Percentiles rank a stretch among this genome's conserved stretches.
Conservation (phyloP, 1,140 invertebrate species). For the Elymnias hypermnestra region DNA sequence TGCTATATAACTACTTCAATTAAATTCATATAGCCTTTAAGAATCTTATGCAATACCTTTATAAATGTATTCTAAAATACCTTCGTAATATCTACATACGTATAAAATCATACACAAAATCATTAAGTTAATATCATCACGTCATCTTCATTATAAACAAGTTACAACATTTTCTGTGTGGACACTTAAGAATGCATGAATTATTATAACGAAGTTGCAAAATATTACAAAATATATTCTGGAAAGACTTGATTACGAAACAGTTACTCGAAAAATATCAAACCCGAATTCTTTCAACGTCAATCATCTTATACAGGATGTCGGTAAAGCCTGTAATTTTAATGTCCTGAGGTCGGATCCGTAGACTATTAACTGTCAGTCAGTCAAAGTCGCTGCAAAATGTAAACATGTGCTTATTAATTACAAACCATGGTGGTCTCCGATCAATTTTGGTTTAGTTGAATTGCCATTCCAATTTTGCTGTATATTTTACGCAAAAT, state of each 20-base stretch:
- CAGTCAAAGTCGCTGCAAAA: conserved; percentile 30
- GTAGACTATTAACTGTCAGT: conserved; percentile 37
- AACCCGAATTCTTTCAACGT: conserved; percentile 24
- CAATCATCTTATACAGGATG: conserved; percentile 25
- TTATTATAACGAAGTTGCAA: no score
- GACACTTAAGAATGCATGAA: no score
- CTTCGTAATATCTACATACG: no score
- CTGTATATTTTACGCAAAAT: conserved; percentile 10
- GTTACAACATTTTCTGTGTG: no score
- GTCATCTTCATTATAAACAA: no score
- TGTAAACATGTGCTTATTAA: conserved; percentile 44
- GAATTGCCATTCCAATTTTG: conserved; percentile 29
- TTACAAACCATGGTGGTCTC: conserved; percentile 34
- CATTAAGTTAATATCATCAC: no score
- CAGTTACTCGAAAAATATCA: neutral
- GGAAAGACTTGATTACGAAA: no score
- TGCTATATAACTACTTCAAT: no score
- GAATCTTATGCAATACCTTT: no score
- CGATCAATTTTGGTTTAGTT: conserved; percentile 13
- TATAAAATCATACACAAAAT: no score
- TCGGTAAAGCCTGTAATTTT: conserved; percentile 39
- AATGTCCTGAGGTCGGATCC: conserved; percentile 31
- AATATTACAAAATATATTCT: neutral
- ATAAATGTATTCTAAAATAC: no score
- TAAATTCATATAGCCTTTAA: no score